Evolutionary conservation across 2,113 vertebrate species (phyloP).

Genomic region (Chiloscyllium plagiosum): DNA sequence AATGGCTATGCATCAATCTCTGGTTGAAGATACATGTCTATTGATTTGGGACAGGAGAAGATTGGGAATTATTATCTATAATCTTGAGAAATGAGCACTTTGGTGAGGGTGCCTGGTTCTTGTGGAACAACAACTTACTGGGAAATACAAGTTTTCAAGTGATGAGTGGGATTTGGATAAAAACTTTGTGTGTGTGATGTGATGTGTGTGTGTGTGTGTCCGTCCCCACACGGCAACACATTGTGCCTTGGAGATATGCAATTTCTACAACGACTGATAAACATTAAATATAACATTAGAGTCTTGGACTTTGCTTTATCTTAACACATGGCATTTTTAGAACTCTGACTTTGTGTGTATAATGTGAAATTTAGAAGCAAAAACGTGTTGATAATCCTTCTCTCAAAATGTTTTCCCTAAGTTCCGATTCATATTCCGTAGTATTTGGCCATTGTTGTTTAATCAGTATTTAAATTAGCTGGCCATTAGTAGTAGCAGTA

Average conservation of each 20-base stretch:
- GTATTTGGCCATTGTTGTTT: not conserved
- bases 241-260: not conserved
- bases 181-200: not conserved
- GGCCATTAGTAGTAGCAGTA: no score
- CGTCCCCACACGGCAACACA: not conserved
- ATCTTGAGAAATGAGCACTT: not conserved
- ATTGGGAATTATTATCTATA: not conserved
- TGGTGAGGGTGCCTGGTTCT: not conserved
- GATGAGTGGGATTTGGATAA: not conserved
- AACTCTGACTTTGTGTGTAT: not conserved
- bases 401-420: not conserved
- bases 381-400: not conserved
- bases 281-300: not conserved
- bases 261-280: not conserved
- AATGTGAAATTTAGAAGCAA: not conserved
- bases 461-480: not conserved
- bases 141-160: not conserved
- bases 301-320: not conserved
- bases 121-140: not conserved
- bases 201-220: not conserved
- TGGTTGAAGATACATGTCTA: not conserved
- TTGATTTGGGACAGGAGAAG: not conserved
- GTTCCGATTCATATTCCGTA: not conserved
- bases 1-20: not conserved
- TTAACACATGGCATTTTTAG: not conserved